A percentile compares a stretch with the other conserved stretches of the same genome.
Conservation (phyloP, 2,113 vertebrate genomes). For the Leptocoma aspasia region DNA sequence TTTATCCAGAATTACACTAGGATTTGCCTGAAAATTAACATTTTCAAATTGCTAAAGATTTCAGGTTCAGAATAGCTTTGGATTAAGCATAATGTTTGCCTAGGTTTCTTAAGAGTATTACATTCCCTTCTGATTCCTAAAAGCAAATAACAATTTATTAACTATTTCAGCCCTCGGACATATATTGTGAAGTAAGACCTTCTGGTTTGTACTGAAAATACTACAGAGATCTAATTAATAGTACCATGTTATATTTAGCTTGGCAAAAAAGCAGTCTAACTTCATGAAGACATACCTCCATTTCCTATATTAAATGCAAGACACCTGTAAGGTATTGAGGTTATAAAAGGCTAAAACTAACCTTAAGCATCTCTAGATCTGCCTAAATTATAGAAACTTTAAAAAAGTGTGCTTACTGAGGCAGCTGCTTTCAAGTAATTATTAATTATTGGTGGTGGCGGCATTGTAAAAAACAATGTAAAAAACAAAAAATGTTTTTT, state of each 20-base stretch:
- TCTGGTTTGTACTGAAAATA: neutral
- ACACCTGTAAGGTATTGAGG: neutral
- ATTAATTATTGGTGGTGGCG: fast-evolving
- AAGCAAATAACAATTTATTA: neutral
- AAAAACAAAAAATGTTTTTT: no score
- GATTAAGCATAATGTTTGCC: neutral
- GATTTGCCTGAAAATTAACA: constrained; percentile 39
- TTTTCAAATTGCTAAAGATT: constrained; percentile 9
- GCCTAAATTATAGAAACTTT: neutral
- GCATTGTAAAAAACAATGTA: no score
- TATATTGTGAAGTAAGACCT: neutral
- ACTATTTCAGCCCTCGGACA: neutral
- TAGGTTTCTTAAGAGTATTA: neutral
- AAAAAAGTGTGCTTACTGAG: fast-evolving
- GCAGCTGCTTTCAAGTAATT: neutral
- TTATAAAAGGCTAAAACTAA: neutral
- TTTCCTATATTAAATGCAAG: neutral
- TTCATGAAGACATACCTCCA: neutral
- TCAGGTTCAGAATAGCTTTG: constrained; percentile 19
- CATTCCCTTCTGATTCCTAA: neutral
- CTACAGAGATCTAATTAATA: neutral
- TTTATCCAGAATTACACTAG: neutral
- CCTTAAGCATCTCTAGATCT: neutral
- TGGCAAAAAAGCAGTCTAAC: neutral
- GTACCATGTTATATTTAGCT: neutral